These are phyloP conservation scores for Herpetotheres cachinnans DNA, from an alignment of 2,113 vertebrate genomes.

Conservation along the genomic window DNA sequence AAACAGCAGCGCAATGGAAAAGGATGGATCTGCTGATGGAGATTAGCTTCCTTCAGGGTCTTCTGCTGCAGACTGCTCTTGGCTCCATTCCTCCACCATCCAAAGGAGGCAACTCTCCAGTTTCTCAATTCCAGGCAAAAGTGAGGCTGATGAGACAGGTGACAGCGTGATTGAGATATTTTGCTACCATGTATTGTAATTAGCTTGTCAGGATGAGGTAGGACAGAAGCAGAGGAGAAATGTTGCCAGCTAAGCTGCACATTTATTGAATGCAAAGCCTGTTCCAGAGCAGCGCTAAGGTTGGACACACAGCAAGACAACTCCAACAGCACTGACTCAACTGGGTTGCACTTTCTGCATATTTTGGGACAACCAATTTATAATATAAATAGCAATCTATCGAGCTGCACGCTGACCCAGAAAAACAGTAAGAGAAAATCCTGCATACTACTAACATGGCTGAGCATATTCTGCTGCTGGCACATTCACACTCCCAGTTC, in stretches of 20 bases:
- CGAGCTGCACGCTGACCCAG: background rate
- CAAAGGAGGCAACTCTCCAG: background rate
- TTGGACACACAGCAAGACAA: background rate
- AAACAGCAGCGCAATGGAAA: background rate
- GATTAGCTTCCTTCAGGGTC: background rate
- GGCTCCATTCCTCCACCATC: background rate
- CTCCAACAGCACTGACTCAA: background rate
- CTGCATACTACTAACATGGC: background rate
- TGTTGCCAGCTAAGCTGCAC: background rate
- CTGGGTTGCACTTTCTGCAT: background rate
- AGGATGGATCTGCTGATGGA: background rate
- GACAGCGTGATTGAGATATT: background rate
- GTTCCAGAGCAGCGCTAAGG: background rate
- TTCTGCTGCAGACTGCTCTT: background rate
- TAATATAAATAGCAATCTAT: background rate
- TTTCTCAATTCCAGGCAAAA: background rate
- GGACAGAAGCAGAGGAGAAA: background rate
- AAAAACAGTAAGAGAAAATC: background rate
- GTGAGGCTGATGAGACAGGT: background rate
- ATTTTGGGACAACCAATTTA: background rate
- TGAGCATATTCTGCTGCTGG: background rate
- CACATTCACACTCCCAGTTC: background rate
- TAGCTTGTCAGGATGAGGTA: background rate
- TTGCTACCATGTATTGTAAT: too few relatives aligned
- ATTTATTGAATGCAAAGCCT: background rate